Evolutionary conservation across 2,888 invertebrate species (phyloP).

Genomic region (Sinotaia quadrata): DNA sequence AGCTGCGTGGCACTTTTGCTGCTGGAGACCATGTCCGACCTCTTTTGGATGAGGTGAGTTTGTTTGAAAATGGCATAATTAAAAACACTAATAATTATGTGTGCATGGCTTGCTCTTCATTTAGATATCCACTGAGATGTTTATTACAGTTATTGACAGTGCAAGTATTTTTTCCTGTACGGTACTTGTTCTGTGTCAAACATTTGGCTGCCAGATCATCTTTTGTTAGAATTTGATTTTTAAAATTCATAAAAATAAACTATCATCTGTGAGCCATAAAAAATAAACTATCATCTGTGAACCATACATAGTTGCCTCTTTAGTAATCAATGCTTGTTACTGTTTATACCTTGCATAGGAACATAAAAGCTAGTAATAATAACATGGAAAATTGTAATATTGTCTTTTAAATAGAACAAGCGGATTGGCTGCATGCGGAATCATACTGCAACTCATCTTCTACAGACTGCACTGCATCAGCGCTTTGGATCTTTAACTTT

Average conservation of each 20-base stretch:
- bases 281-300: too few species aligned
- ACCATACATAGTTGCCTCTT: too few species aligned
- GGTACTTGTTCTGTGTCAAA: too few species aligned
- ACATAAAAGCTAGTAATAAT: background rate
- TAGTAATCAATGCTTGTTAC: background rate
- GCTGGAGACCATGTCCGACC: constrained; percentile 11
- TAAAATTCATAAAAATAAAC: too few species aligned
- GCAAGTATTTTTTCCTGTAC: too few species aligned
- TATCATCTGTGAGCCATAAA: too few species aligned
- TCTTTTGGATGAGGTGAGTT: background rate
- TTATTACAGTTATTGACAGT: too few species aligned
- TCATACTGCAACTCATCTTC: constrained; percentile 97
- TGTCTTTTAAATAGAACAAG: constrained; percentile 41
- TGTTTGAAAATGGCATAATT: background rate
- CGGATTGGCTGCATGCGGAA: constrained; percentile 58
- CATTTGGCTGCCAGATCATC: too few species aligned
- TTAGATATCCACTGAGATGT: too few species aligned
- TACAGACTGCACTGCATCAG: constrained; percentile 91
- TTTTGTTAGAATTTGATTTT: too few species aligned
- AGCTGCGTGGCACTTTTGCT: background rate
- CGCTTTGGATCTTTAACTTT: constrained; percentile 84
- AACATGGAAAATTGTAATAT: background rate
- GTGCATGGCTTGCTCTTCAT: too few species aligned
- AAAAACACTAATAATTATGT: too few species aligned
- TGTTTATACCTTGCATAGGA: background rate